Evolutionary conservation across 2,113 vertebrate species (phyloP).

Genomic region (Hippocampus mohnikei): DNA sequence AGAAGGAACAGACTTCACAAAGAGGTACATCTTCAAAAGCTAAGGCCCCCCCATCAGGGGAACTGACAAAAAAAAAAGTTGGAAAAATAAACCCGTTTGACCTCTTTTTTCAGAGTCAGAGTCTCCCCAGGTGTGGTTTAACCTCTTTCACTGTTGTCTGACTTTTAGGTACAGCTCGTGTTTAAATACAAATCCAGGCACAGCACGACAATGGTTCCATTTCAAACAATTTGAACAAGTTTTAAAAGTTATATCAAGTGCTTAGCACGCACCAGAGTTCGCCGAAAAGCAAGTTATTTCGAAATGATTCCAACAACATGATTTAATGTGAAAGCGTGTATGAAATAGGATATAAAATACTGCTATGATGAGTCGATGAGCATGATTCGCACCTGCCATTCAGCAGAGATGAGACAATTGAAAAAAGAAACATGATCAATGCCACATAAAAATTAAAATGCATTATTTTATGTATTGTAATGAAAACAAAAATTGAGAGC

Average conservation of each 20-base stretch:
- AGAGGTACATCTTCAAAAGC: constrained; percentile 63
- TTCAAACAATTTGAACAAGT: not conserved
- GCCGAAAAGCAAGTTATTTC: too few relatives aligned
- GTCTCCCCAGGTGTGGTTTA: constrained; percentile 55
- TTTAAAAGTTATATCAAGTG: not conserved
- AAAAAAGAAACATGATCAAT: too few relatives aligned
- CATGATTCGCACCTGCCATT: too few relatives aligned
- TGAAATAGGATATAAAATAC: too few relatives aligned
- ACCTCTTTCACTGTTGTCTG: constrained; percentile 34
- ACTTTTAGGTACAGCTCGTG: constrained; percentile 12
- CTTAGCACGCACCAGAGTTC: too few relatives aligned
- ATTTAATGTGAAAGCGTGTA: too few relatives aligned
- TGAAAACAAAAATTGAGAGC: too few relatives aligned
- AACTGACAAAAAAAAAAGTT: constrained; percentile 21
- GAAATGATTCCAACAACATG: too few relatives aligned
- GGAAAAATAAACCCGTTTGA: constrained; percentile 57
- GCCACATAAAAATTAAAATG: too few relatives aligned
- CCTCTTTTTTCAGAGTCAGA: constrained; percentile 44
- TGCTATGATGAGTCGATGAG: too few relatives aligned
- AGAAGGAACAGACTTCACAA: constrained; percentile 64
- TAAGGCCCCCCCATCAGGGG: constrained; percentile 29
- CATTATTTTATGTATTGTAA: too few relatives aligned
- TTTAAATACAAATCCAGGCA: constrained; percentile 5
- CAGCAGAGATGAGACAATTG: too few relatives aligned
- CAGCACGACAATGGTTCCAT: constrained; percentile 6